phyloP scores from a whole-genome alignment of 2,797 vertebrate species.

The Smutsia temminckii region DNA sequence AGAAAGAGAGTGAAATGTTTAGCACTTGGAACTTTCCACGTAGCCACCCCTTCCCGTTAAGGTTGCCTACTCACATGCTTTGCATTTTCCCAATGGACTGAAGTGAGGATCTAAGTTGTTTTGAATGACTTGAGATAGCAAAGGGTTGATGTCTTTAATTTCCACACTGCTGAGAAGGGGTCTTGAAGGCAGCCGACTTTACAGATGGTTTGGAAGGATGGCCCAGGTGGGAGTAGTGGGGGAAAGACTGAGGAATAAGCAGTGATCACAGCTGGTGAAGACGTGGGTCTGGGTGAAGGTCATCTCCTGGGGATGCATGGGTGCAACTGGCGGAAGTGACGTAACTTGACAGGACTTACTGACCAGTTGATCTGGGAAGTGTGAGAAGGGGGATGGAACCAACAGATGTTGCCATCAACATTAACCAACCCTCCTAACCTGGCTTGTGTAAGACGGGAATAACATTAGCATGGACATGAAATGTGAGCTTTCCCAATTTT shows the following conservation, averaged over 20 bases:
- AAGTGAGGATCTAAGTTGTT: neutral
- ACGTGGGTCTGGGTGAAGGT: neutral
- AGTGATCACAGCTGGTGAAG: accelerated
- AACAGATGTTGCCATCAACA: neutral
- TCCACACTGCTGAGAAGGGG: neutral
- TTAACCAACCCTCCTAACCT: too few species aligned
- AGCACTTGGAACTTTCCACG: neutral
- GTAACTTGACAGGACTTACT: neutral
- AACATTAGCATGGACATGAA: accelerated
- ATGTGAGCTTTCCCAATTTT: neutral
- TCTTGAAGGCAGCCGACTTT: neutral
- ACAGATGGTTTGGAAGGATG: neutral
- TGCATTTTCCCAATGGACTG: neutral
- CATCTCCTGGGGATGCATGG: accelerated
- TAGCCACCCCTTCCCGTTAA: neutral
- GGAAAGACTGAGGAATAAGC: too few species aligned
- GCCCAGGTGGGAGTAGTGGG: neutral
- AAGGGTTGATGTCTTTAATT: neutral
- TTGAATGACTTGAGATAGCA: neutral
- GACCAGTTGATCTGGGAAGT: neutral
- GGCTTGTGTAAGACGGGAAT: neutral
- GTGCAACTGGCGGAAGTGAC: accelerated
- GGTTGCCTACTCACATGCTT: neutral
- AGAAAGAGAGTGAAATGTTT: neutral
- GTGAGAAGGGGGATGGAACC: neutral